phyloP scores from a whole-genome alignment of 1,140 invertebrate genomes.

The Zaprionus tsacasi region DNA sequence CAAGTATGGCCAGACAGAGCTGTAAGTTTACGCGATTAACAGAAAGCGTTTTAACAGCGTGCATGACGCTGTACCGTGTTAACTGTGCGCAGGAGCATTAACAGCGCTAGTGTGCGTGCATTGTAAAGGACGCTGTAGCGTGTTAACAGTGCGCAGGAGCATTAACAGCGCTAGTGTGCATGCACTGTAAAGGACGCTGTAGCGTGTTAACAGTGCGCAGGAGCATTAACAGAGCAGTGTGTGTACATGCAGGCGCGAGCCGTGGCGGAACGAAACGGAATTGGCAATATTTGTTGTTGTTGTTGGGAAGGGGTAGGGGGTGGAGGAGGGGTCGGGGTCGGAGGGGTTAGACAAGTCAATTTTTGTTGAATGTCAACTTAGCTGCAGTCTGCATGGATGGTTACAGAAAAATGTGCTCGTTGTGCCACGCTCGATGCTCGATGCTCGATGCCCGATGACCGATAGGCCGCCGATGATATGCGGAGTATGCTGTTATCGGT shows the following conservation, averaged over 20 bases:
- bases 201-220: not conserved
- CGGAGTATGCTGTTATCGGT: conserved; percentile 20
- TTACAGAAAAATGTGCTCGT: conserved; percentile 37
- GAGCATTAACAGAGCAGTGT: not conserved
- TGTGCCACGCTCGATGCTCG: not conserved
- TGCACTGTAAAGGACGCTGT: not conserved
- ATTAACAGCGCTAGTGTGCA: not conserved
- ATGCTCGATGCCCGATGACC: not conserved
- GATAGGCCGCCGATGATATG: not conserved
- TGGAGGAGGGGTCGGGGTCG: not conserved
- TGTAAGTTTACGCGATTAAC: not conserved
- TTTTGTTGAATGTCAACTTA: conserved; percentile 47
- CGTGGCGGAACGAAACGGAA: conserved; percentile 5
- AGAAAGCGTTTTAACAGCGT: not conserved
- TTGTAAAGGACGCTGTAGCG: not conserved
- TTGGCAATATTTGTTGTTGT: not conserved
- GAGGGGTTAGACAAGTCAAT: conserved; percentile 23
- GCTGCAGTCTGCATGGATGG: conserved; percentile 44
- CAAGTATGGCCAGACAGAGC: too few relatives aligned
- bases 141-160: not conserved
- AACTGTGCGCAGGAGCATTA: not conserved
- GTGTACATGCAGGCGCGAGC: not conserved
- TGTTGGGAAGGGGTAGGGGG: too few relatives aligned
- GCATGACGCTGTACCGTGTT: too few relatives aligned
- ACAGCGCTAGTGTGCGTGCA: not conserved